Percentiles rank a stretch among this genome's conserved stretches.
These are phyloP conservation scores for Parauchenoglanis punctatus DNA, from an alignment of 2,797 vertebrate genomes.

Conservation along the genomic window DNA sequence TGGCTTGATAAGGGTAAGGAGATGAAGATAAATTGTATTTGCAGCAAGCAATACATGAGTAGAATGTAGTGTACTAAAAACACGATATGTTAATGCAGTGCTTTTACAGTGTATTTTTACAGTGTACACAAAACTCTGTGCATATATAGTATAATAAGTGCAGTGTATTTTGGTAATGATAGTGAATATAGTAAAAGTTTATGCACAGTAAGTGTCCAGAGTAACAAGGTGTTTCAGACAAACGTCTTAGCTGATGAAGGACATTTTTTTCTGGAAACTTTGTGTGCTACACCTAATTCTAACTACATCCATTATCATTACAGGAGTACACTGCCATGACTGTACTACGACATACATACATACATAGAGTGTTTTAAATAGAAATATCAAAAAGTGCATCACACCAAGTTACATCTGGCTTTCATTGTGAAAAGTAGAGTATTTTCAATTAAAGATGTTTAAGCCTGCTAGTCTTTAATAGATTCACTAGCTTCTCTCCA, in stretches of 20 bases:
- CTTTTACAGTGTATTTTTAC: background rate
- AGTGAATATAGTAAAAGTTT: background rate
- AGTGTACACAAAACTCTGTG: background rate
- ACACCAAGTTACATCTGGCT: conserved; percentile 27
- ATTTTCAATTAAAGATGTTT: conserved; percentile 54
- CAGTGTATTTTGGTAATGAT: background rate
- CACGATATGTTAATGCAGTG: background rate
- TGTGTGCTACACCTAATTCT: background rate
- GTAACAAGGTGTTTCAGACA: background rate
- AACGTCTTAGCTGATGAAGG: background rate
- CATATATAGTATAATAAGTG: background rate
- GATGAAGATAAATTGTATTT: background rate
- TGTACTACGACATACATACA: background rate
- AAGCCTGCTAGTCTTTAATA: conserved; percentile 38
- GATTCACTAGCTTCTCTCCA: conserved; percentile 59
- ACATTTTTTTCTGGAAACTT: background rate
- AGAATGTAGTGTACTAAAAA: background rate
- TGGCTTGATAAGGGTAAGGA: background rate
- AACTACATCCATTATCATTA: background rate
- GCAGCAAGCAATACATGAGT: too few species aligned
- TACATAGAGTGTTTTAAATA: background rate
- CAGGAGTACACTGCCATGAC: background rate
- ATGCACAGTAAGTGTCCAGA: background rate
- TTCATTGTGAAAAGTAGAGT: conserved; percentile 8
- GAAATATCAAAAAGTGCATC: conserved; percentile 3